Percentiles rank a stretch among this genome's conserved stretches.
phyloP scores from a whole-genome alignment of 2,888 invertebrate species.

The Pantelozetes paolii region DNA sequence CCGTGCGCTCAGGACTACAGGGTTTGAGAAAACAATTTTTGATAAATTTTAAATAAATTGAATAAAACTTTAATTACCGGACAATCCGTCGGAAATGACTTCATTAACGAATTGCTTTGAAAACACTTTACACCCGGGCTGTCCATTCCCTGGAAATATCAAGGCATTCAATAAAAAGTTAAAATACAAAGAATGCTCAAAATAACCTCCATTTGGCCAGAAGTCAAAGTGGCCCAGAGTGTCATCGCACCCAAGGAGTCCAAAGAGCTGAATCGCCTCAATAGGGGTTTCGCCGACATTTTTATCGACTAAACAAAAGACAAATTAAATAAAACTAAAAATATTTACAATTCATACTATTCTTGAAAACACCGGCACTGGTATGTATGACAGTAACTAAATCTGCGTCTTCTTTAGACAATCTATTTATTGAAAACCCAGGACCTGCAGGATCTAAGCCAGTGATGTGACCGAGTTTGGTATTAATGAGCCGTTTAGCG shows the following conservation, averaged over 20 bases:
- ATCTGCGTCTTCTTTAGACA: background rate
- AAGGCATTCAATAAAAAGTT: background rate
- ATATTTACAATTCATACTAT: background rate
- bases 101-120: background rate
- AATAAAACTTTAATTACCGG: background rate
- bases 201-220: slow-evolving; percentile 6
- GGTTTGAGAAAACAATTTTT: background rate
- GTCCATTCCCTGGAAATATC: background rate
- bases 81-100: background rate
- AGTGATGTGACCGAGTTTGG: background rate
- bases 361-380: background rate
- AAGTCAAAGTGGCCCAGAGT: slow-evolving; percentile 2
- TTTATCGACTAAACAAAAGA: background rate
- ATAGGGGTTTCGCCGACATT: slow-evolving; percentile 4
- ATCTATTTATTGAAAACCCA: background rate
- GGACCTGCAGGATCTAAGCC: background rate
- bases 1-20: background rate
- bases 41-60: background rate
- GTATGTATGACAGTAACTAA: background rate
- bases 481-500: background rate
- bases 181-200: background rate
- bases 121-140: background rate
- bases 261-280: background rate
- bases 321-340: background rate
- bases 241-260: background rate